phyloP scores from a whole-genome alignment of 2,797 vertebrate species.

The Semaprochilodus insignis region DNA sequence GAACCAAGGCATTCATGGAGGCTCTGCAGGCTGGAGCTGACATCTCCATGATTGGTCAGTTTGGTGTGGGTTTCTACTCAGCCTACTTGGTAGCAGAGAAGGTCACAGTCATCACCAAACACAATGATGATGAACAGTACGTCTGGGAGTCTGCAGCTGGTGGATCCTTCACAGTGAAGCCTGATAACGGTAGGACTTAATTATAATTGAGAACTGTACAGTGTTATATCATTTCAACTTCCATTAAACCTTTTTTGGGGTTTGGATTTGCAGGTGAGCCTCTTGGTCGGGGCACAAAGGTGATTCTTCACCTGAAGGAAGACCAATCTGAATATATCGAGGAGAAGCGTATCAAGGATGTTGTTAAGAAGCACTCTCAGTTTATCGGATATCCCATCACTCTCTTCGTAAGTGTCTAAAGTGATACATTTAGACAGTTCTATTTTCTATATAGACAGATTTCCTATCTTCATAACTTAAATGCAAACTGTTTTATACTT shows the following conservation, averaged over 20 bases:
- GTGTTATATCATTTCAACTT: not conserved
- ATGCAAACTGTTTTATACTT: not conserved
- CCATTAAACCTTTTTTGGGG: conserved; percentile 9
- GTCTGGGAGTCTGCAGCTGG: conserved; percentile 83
- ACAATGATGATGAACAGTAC: conserved; percentile 81
- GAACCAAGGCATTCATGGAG: conserved; percentile 81
- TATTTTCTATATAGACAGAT: too few relatives aligned
- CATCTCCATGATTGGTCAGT: conserved; percentile 82
- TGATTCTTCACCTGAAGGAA: conserved; percentile 92
- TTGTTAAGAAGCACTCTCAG: conserved; percentile 95
- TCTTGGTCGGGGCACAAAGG: conserved; percentile 89
- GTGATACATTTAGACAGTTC: too few relatives aligned
- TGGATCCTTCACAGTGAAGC: conserved; percentile 76
- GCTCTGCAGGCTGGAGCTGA: conserved; percentile 80
- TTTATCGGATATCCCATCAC: conserved; percentile 97
- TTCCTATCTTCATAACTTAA: not conserved
- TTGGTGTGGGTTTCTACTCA: conserved; percentile 84
- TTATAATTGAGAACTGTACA: conserved; percentile 19
- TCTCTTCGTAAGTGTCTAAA: conserved; percentile 83
- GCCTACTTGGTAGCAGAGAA: conserved; percentile 81
- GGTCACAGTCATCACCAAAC: conserved; percentile 80
- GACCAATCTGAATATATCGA: conserved; percentile 91
- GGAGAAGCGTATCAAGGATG: conserved; percentile 88
- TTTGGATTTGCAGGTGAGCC: conserved; percentile 80
- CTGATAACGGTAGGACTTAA: conserved; percentile 51